Evolutionary conservation across 2,888 invertebrate species (phyloP).

Genomic region (Nephrotoma flavescens): DNA sequence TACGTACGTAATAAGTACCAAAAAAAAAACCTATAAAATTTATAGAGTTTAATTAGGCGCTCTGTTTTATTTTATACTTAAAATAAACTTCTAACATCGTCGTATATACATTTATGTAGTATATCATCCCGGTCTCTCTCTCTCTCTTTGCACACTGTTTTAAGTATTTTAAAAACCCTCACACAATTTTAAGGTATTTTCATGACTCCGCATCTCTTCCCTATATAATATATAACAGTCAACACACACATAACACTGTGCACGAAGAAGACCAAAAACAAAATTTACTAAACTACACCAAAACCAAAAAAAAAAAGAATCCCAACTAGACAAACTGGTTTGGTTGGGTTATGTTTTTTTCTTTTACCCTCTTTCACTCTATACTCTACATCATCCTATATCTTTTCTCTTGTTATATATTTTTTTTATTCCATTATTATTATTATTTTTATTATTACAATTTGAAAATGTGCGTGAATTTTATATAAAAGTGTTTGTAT

Average conservation of each 20-base stretch:
- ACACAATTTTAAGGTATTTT: not conserved
- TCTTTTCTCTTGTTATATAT: not conserved
- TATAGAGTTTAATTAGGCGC: not conserved
- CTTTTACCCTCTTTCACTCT: not conserved
- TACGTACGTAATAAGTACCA: not conserved
- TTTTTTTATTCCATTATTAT: not conserved
- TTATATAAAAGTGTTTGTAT: not conserved
- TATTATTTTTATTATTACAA: not conserved
- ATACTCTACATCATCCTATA: not conserved
- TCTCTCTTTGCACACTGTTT: not conserved
- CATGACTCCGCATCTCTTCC: not conserved
- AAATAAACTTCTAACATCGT: not conserved
- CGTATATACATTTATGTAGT: not conserved
- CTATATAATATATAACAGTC: not conserved
- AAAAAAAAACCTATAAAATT: not conserved
- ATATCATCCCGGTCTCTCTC: not conserved
- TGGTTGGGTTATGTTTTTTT: not conserved
- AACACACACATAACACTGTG: not conserved
- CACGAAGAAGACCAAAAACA: not conserved
- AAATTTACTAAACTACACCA: not conserved
- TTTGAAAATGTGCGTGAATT: not conserved
- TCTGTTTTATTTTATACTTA: not conserved
- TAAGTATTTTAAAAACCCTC: not conserved
- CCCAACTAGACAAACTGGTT: conserved; percentile 4
- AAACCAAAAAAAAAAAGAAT: not conserved